Percentiles rank a stretch among this genome's conserved stretches.
Conservation (phyloP, 2,888 invertebrate species). For the Aphodius sticticus region DNA sequence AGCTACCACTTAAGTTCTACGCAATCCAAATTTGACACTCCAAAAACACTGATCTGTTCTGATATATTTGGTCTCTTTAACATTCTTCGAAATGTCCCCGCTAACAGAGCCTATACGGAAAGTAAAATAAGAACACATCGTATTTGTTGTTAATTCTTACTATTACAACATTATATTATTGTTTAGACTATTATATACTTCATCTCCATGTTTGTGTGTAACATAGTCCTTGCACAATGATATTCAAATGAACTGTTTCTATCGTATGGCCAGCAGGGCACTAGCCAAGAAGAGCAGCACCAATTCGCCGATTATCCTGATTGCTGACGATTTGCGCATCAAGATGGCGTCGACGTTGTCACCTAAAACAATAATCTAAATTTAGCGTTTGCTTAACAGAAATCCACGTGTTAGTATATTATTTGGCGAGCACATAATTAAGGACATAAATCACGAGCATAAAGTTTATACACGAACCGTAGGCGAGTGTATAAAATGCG, state of each 20-base stretch:
- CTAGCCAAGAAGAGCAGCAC: slow-evolving; percentile 54
- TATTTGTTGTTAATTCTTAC: not conserved
- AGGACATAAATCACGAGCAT: too few relatives aligned
- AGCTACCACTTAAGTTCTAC: not conserved
- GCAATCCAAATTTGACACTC: not conserved
- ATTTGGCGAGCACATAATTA: not conserved
- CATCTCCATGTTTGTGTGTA: not conserved
- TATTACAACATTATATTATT: slow-evolving; percentile 4
- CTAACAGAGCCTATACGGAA: not conserved
- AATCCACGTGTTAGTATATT: not conserved
- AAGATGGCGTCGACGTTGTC: slow-evolving; percentile 92
- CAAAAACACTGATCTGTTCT: not conserved
- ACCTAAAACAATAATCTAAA: slow-evolving; percentile 65
- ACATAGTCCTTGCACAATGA: slow-evolving; percentile 37
- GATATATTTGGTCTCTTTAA: not conserved
- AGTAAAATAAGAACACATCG: slow-evolving; percentile 4
- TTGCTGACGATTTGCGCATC: slow-evolving; percentile 70
- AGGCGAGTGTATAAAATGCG: too few relatives aligned
- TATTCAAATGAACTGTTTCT: slow-evolving; percentile 44
- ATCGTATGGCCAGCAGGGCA: slow-evolving; percentile 56
- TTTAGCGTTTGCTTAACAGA: not conserved
- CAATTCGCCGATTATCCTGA: slow-evolving; percentile 57
- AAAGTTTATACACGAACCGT: too few relatives aligned
- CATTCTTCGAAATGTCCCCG: not conserved
- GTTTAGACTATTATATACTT: not conserved